Conservation (phyloP, 2,888 invertebrate genomes). For the Dasypolia templi region DNA sequence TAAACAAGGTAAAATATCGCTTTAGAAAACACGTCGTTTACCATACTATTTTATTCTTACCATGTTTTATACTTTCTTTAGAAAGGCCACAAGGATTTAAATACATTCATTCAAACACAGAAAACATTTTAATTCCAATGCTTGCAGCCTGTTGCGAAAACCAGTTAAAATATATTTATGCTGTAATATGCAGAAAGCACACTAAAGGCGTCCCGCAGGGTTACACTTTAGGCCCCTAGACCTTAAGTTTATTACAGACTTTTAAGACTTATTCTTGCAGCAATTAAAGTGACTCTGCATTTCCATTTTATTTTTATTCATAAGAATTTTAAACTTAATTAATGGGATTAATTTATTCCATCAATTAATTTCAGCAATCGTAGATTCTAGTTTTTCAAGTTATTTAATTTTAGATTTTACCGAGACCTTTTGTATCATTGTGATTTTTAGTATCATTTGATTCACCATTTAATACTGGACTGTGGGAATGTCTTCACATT, state of each 20-base stretch:
- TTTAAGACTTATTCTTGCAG: slow-evolving; percentile 3
- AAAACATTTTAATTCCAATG: slow-evolving; percentile 57
- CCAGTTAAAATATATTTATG: slow-evolving; percentile 41
- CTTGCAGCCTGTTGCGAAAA: slow-evolving; percentile 42
- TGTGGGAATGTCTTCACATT: slow-evolving; percentile 54
- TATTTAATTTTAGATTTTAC: background rate
- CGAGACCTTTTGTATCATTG: background rate
- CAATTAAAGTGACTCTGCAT: background rate
- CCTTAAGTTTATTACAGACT: slow-evolving; percentile 3
- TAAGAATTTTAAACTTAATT: background rate
- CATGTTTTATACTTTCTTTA: slow-evolving; percentile 62
- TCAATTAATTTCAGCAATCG: background rate
- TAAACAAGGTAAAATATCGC: slow-evolving; percentile 18
- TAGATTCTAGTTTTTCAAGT: background rate
- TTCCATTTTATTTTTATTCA: background rate
- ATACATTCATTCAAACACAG: slow-evolving; percentile 58
- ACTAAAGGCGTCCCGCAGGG: slow-evolving; percentile 25
- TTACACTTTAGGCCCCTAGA: slow-evolving; percentile 36
- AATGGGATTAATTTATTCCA: background rate
- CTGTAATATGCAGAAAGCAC: slow-evolving; percentile 29
- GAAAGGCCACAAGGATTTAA: slow-evolving; percentile 61
- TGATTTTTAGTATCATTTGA: background rate
- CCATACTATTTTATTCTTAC: slow-evolving; percentile 48
- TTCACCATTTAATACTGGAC: slow-evolving; percentile 5
- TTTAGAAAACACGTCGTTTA: slow-evolving; percentile 36